A percentile compares a stretch with the other conserved stretches of the same genome.
These are phyloP conservation scores for Amphiprion clarkii DNA, from an alignment of 2,797 vertebrate genomes.

Conservation along the genomic window DNA sequence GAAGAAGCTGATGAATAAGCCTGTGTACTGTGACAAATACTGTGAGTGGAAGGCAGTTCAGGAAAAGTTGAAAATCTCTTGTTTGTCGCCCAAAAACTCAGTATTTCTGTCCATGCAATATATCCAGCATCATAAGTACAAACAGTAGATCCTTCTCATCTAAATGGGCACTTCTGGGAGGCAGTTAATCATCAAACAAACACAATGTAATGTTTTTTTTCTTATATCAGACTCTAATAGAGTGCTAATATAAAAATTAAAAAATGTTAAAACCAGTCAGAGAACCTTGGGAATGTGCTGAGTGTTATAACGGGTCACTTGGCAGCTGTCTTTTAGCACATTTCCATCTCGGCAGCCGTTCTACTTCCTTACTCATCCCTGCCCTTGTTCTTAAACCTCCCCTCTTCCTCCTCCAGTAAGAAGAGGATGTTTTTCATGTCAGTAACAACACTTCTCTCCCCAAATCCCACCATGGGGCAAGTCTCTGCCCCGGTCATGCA, in stretches of 20 bases:
- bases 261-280: constrained; percentile 29
- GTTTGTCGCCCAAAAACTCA: not conserved
- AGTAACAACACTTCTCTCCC: constrained; percentile 34
- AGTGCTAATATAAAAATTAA: constrained; percentile 32
- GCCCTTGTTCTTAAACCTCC: constrained; percentile 25
- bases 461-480: constrained; percentile 33
- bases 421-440: constrained; percentile 44
- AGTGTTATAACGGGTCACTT: constrained; percentile 40
- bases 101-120: constrained; percentile 11
- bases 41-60: not conserved
- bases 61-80: not conserved
- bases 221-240: constrained; percentile 17
- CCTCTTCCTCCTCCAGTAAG: constrained; percentile 5
- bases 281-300: constrained; percentile 14
- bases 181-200: constrained; percentile 3
- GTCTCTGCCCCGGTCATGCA: constrained; percentile 7
- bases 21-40: not conserved
- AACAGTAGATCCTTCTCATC: not conserved
- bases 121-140: too few relatives aligned
- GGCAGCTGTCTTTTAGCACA: constrained; percentile 30
- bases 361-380: constrained; percentile 28
- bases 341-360: constrained; percentile 37
- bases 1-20: not conserved
- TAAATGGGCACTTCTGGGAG: constrained; percentile 6
- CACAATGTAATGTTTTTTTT: constrained; percentile 30